Conservation (phyloP, 2,888 invertebrate species). For the Eueremaeus valkanovi region DNA sequence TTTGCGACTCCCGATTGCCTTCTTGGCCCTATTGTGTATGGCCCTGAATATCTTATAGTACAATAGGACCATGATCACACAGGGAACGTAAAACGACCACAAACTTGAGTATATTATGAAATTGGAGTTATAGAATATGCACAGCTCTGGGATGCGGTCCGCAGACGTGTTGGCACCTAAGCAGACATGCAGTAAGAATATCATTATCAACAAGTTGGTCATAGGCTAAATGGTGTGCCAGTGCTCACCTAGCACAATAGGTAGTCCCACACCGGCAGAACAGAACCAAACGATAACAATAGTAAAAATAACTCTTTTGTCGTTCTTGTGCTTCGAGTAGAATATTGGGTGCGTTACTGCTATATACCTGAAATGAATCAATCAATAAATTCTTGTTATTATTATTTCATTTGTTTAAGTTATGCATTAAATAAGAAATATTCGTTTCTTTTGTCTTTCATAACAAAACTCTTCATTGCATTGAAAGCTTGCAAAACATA, state of each 20-base stretch:
- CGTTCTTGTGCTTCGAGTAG: slow-evolving; percentile 97
- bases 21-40: slow-evolving; percentile 51
- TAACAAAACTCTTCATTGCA: not conserved
- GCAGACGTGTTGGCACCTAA: slow-evolving; percentile 86
- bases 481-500: not conserved
- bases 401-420: not conserved
- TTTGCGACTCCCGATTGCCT: slow-evolving; percentile 27
- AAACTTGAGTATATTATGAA: slow-evolving; percentile 97
- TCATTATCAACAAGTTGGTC: not conserved
- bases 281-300: slow-evolving; percentile 94
- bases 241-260: slow-evolving; percentile 64
- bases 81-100: slow-evolving; percentile 97
- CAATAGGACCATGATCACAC: slow-evolving; percentile 95
- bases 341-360: slow-evolving; percentile 98
- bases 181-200: not conserved
- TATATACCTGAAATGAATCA: slow-evolving; percentile 98
- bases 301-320: slow-evolving; percentile 85
- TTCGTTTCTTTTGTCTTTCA: not conserved
- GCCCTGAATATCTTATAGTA: slow-evolving; percentile 98
- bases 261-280: slow-evolving; percentile 89
- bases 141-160: slow-evolving; percentile 66
- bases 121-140: slow-evolving; percentile 95
- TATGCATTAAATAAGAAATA: not conserved
- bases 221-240: not conserved
- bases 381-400: no score